These are phyloP conservation scores for Globodera rostochiensis DNA, from an alignment of 1,140 invertebrate species.

Conservation along the genomic window DNA sequence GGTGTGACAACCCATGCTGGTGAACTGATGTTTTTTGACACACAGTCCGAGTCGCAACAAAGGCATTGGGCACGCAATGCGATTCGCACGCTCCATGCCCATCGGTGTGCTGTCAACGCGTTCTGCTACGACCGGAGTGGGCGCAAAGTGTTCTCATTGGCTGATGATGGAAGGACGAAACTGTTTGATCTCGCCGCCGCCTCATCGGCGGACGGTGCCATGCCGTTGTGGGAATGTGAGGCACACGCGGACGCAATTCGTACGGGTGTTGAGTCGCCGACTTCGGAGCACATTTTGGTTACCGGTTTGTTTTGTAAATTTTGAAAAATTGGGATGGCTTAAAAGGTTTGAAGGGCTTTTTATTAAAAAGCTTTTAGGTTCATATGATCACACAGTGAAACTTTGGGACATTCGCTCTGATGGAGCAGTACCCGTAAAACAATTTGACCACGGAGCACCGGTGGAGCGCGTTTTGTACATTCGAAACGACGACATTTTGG, in stretches of 20 bases:
- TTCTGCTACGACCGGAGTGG: constrained; percentile 9
- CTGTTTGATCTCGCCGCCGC: constrained; percentile 48
- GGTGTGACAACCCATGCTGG: constrained; percentile 81
- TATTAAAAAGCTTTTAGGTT: constrained; percentile 70
- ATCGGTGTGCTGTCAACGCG: constrained; percentile 47
- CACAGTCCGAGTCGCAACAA: constrained; percentile 68
- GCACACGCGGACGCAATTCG: constrained; percentile 39
- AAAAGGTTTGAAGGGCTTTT: constrained; percentile 1
- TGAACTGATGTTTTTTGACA: constrained; percentile 84
- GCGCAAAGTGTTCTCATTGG: constrained; percentile 1
- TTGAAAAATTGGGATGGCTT: not conserved
- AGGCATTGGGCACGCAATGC: constrained; percentile 24
- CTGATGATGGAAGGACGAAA: constrained; percentile 82
- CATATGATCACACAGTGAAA: constrained; percentile 88
- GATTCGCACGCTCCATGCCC: constrained; percentile 80
- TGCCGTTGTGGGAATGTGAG: constrained; percentile 30
- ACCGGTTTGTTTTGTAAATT: constrained; percentile 38
- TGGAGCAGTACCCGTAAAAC: not conserved
- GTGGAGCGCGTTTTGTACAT: not conserved
- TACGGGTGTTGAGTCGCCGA: constrained; percentile 26
- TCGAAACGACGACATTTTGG: constrained; percentile 77
- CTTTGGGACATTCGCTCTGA: constrained; percentile 80
- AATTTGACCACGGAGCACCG: constrained; percentile 9
- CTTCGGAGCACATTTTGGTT: constrained; percentile 42
- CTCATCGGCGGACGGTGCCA: constrained; percentile 1